Percentiles rank a stretch among this genome's conserved stretches.
Conservation (phyloP, 2,888 invertebrate species). For the Argyra leucocephala region DNA sequence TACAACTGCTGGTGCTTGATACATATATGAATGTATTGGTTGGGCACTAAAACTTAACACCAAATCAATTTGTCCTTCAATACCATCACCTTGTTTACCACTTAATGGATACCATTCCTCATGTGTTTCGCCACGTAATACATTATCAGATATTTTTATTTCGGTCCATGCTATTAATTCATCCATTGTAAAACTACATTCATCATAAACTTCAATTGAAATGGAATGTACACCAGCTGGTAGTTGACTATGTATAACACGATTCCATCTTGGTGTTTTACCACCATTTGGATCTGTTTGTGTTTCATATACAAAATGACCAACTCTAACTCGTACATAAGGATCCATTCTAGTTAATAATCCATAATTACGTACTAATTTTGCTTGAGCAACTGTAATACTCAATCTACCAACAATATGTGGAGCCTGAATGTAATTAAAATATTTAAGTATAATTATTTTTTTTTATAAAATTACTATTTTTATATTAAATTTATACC, state of each 20-base stretch:
- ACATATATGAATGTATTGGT: slow-evolving; percentile 44
- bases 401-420: slow-evolving; percentile 57
- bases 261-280: slow-evolving; percentile 92
- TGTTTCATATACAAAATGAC: slow-evolving; percentile 91
- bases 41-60: slow-evolving; percentile 63
- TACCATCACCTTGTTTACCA: slow-evolving; percentile 89
- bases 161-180: slow-evolving; percentile 92
- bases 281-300: slow-evolving; percentile 91
- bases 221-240: slow-evolving; percentile 82
- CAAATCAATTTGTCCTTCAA: slow-evolving; percentile 87
- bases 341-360: slow-evolving; percentile 92
- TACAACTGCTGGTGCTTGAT: slow-evolving; percentile 47
- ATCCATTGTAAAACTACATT: slow-evolving; percentile 92
- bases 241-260: slow-evolving; percentile 68
- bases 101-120: slow-evolving; percentile 92
- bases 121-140: slow-evolving; percentile 77
- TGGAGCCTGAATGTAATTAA: slow-evolving; percentile 26
- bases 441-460: neutral
- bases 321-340: slow-evolving; percentile 83
- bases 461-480: neutral
- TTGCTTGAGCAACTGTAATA: slow-evolving; percentile 82
- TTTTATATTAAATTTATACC: slow-evolving; percentile 19
- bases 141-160: slow-evolving; percentile 73
- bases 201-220: slow-evolving; percentile 91
- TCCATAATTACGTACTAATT: slow-evolving; percentile 89